Evolutionary conservation across 2,113 vertebrate species (phyloP), one percentile per base, ranked within the genome.

Genomic region (Martes martes): DNA sequence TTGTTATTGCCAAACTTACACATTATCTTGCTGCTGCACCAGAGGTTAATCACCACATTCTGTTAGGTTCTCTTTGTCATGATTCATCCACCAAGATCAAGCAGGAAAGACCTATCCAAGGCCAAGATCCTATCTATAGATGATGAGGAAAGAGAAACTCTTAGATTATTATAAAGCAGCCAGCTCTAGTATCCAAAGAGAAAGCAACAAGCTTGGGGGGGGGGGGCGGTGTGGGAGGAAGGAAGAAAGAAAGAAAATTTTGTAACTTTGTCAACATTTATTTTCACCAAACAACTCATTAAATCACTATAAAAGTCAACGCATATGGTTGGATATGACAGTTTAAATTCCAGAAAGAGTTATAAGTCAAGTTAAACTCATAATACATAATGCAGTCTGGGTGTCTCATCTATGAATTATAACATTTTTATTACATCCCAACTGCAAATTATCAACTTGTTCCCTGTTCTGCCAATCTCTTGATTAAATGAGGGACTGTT

Each of bases 251-350:
- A 73, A n/a, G 88, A 92, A 97, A 97, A 93, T 95, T 94, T 26
- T 92, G 47, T 95, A 97, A 96, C 96, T 97, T 96, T 95, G 84
- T 97, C 95, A 98, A 98, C 97, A 97, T 98, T 97, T 97, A 97
- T 97, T 98, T 97, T 98, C 97, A 96, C 95, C 97, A 96, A 97
- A 97, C 96, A 98, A 97, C 96, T 97, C 97, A 98, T 98, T 98
- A 98, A 96, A 97, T 98, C 98, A 97, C 94, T 96, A 97, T 98
- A 97, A 97, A 97, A 97, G 97, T 98, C 97, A 97, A 95, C 0
- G 71, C 97, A 97, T 96, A 97, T 96, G 94, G 97, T 96, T 0
- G 0, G 95, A 96, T 96, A 78, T 95, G 96, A 97, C 97, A 96
- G 96, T 96, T 98, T 96, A 95, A 96, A 98, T 95, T 97, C 69